Evolutionary conservation across 1,140 invertebrate genomes (phyloP), one percentile per base, ranked within the genome.

Genomic region (Varroa destructor): DNA sequence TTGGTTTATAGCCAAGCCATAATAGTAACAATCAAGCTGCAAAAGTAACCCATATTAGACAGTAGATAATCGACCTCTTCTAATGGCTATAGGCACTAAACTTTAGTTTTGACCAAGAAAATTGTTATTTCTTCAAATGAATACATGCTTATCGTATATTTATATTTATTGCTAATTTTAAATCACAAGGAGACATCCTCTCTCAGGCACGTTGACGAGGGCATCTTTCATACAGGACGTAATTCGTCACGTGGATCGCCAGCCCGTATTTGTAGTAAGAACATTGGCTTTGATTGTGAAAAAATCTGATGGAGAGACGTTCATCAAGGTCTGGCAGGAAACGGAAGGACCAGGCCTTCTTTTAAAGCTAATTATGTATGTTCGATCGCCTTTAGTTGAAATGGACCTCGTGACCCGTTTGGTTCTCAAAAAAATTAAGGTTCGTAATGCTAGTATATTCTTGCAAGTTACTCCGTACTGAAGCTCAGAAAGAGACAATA

Each of bases 281-380:
- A 12, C 40, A 12, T 46, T 67, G 40, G 61, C 61, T 43, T 14
- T 37, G 37, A 12, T 40, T 12, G 14, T 40, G 8, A 8, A 40
- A 67, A 51, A 51, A 51, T 51, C 14, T 46, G 61, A 67, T 37
- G 40, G 8, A 10, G 8, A 12, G 40, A 37, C 46, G 12, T 40
- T 67, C 40, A 12, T 40, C 10, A 37, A 67, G 61, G 40, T 67
- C 12, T 67, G 61, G 61, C 12, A 40, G 1, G 61, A 67, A 46
- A 3, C 46, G 2, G 61, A 67, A 5, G 61, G 46, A 40, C 46
- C 61, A 1, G 37, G 46, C 46, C 40, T 67, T 12, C 40, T 67
- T 3, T 46, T 67, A 2, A 67, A 67, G 36, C 37, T 67, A 12
- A 43, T 67, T 46, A 67, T 67, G 61, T 46, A 43, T 12, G 61